Evolutionary conservation across 2,888 invertebrate genomes (phyloP).

Genomic region (Parnassius smintheus): DNA sequence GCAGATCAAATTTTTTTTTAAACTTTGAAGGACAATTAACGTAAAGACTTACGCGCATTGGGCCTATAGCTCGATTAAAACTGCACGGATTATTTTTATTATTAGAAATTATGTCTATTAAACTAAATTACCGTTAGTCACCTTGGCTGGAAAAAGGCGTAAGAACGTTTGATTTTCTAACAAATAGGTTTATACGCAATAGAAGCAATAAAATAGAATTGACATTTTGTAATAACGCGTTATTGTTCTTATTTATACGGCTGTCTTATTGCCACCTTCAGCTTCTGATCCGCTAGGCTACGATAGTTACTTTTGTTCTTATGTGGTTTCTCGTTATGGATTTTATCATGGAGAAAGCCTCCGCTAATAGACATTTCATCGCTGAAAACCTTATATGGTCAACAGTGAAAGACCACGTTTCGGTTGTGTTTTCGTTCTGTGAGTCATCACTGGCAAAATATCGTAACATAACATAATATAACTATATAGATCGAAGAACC

Average conservation of each 20-base stretch:
- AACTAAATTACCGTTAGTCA: slow-evolving; percentile 13
- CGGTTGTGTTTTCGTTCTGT: no score
- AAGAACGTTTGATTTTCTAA: slow-evolving; percentile 19
- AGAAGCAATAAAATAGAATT: background rate
- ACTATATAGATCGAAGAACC: no score
- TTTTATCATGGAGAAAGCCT: no score
- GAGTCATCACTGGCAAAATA: no score
- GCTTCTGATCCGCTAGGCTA: no score
- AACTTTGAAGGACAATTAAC: slow-evolving; percentile 15
- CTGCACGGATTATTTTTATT: slow-evolving; percentile 26
- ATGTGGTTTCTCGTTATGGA: no score
- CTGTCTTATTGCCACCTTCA: no score
- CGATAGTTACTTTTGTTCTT: no score
- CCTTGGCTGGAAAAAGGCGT: slow-evolving; percentile 21
- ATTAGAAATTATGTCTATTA: slow-evolving; percentile 26
- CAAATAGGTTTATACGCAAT: slow-evolving; percentile 16
- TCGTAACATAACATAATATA: no score
- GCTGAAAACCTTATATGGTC: no score
- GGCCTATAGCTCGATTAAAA: slow-evolving; percentile 7
- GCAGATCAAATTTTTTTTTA: background rate
- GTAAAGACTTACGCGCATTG: slow-evolving; percentile 7
- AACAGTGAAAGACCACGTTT: no score
- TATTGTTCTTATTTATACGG: background rate
- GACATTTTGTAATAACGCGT: background rate
- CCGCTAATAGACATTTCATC: no score